Evolutionary conservation across 2,797 vertebrate species (phyloP), one percentile per base, ranked within the genome.

Genomic region (Anguilla pacifica): DNA sequence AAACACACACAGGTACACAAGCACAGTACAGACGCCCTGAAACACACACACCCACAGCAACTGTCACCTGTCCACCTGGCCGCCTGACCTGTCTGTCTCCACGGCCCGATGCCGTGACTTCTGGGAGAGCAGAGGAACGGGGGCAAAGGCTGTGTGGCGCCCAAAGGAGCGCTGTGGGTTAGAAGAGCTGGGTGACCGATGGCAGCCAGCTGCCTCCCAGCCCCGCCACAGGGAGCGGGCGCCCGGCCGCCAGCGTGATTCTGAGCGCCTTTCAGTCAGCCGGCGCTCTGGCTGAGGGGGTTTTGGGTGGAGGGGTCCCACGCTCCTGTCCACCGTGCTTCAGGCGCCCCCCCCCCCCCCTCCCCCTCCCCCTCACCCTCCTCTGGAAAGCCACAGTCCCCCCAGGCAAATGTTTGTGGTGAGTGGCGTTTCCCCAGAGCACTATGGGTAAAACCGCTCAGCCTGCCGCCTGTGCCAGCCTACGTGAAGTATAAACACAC

Each of bases 401-500:
- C 70, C 39, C 4, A 9, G 3, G 3, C 15, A 74, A n/a, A 79
- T 79, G 74, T 79, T 19, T 79, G 74, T 79, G 74, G 74, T 15
- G 74, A 46, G 74, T 9, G 39, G 74, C 39, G 0, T 46, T 79
- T 15, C 72, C 39, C 74, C 35, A 1, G 3, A 61, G 39, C 39
- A 43, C 46, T 43, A 17, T 77, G 74, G 74, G 74, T 35, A 43
- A 77, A 77, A 6, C 74, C 6, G 4, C 35, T 25, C 13, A 19
- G 6, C 31, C 72, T 15, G 31, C 28, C 39, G 11, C 11, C 39
- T 15, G 39, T 22, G 15, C 4, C 17, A 46, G 74, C 25, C 77
- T 81, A 81, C 22, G 46, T 81, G 77, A 43, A 81, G 77, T n/a
- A n/a, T 81, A 51, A 81, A 81, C 77, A 81, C 17, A 49, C 49